Evolutionary conservation across 2,888 invertebrate genomes (phyloP).

Genomic region (Phortica magna): DNA sequence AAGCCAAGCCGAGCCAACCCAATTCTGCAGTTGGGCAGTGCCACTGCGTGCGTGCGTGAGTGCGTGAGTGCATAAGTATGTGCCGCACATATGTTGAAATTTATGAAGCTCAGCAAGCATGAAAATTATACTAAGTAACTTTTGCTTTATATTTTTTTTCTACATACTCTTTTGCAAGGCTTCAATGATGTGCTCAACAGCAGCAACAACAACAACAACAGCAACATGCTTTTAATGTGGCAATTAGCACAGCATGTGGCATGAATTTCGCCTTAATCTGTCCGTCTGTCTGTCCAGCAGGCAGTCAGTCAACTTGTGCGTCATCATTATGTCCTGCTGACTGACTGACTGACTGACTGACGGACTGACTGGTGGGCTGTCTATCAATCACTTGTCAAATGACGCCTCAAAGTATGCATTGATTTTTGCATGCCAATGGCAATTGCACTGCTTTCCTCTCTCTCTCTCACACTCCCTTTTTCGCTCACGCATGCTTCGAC

Average conservation of each 20-base stretch:
- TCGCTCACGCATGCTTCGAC: neutral
- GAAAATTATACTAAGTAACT: no score
- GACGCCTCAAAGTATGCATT: constrained; percentile 60
- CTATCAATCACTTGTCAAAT: constrained; percentile 40
- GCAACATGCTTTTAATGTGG: constrained; percentile 54
- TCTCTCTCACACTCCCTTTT: neutral
- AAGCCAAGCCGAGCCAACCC: neutral
- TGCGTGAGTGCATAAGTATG: constrained; percentile 29
- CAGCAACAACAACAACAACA: no score
- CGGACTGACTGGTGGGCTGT: constrained; percentile 41
- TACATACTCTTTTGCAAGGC: no score
- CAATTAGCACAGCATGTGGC: constrained; percentile 58
- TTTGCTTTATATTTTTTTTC: no score
- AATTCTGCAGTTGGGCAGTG: constrained; percentile 43
- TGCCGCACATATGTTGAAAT: constrained; percentile 43
- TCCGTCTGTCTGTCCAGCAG: neutral
- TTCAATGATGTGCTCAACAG: no score
- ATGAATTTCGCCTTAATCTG: neutral
- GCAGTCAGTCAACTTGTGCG: neutral
- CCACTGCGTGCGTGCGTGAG: constrained; percentile 13
- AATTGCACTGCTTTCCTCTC: neutral
- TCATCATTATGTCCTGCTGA: no score
- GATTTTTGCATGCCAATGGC: constrained; percentile 23
- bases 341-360: no score
- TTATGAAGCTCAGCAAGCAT: neutral